Conservation (phyloP, 2,888 invertebrate genomes). For the Sinhomidia bicolor region DNA sequence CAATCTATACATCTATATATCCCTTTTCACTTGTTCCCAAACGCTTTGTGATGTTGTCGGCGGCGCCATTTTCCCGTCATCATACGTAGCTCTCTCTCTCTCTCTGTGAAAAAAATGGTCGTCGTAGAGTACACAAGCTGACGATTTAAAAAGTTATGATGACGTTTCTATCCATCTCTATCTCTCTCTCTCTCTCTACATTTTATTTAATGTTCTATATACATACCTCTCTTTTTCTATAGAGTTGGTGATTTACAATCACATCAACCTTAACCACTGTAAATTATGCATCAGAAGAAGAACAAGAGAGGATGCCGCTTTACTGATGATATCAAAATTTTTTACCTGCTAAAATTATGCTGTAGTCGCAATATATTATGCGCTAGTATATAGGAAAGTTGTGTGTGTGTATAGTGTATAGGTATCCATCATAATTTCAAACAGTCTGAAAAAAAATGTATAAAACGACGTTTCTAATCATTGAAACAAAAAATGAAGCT, state of each 20-base stretch:
- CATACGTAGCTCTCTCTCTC: not conserved
- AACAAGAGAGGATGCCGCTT: slow-evolving; percentile 36
- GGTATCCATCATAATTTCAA: slow-evolving; percentile 36
- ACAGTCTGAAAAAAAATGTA: not conserved
- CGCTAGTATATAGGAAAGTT: not conserved
- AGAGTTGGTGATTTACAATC: slow-evolving; percentile 54
- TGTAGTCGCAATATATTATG: not conserved
- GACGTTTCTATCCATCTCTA: not conserved
- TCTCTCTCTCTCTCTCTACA: too few species aligned
- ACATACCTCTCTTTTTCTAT: slow-evolving; percentile 7
- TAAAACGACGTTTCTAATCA: slow-evolving; percentile 63
- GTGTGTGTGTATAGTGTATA: not conserved
- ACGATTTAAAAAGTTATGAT: not conserved
- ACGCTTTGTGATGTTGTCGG: slow-evolving; percentile 47
- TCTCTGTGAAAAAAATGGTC: slow-evolving; percentile 6
- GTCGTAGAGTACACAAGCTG: not conserved
- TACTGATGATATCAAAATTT: slow-evolving; percentile 47
- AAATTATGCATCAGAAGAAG: slow-evolving; percentile 42
- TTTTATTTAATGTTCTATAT: too few species aligned
- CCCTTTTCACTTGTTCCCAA: not conserved
- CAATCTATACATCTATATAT: not conserved
- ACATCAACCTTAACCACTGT: slow-evolving; percentile 53
- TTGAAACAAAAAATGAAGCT: slow-evolving; percentile 63
- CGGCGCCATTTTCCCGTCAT: slow-evolving; percentile 50
- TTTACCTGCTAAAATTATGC: slow-evolving; percentile 42